Conservation (phyloP, 2,113 vertebrate species). For the Salvator merianae region DNA sequence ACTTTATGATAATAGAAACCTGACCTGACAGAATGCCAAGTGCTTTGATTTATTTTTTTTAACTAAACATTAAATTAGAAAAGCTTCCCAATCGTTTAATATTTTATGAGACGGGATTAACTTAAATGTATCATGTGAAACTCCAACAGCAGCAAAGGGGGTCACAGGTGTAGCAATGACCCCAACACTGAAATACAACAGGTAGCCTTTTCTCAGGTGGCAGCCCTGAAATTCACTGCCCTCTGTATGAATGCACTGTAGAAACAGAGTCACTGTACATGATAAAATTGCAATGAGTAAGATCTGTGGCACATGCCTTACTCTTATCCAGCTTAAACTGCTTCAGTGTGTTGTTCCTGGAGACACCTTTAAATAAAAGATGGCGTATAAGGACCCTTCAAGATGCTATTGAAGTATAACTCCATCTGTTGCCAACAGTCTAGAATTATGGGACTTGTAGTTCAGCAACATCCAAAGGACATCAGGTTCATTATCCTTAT, state of each 20-base stretch:
- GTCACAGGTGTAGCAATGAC: background rate
- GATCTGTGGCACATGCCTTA: background rate
- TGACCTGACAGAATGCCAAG: background rate
- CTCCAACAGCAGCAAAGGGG: background rate
- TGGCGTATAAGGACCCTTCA: no score
- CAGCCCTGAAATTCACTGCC: no score
- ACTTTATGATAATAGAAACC: background rate
- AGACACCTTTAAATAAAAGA: background rate
- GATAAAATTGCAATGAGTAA: background rate
- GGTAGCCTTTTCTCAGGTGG: background rate
- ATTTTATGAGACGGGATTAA: background rate
- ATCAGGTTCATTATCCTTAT: no score
- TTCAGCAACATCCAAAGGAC: no score
- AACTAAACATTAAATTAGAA: background rate
- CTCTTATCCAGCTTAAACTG: background rate
- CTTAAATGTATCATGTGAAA: background rate
- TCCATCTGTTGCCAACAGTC: no score
- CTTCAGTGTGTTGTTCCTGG: background rate
- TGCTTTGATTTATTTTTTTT: conserved; percentile 6
- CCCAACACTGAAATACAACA: background rate
- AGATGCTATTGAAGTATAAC: no score
- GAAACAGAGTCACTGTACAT: background rate
- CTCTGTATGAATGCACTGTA: background rate
- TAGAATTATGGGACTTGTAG: no score
- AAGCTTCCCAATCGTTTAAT: background rate